A percentile compares a stretch with the other conserved stretches of the same genome.
phyloP scores from a whole-genome alignment of 2,888 invertebrate species.

The Eristalis tenax region DNA sequence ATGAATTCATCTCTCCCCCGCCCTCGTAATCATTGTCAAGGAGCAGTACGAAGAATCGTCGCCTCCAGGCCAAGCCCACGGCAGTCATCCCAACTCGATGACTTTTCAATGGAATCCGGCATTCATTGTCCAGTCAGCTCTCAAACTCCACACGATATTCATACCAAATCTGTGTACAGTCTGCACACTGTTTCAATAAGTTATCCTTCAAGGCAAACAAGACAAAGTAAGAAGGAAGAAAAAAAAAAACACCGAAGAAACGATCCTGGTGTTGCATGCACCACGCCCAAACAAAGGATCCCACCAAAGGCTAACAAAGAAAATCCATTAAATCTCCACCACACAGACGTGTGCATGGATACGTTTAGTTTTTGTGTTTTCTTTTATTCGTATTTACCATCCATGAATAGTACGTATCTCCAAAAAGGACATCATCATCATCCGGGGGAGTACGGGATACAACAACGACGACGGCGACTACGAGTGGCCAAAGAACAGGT shows the following conservation, averaged over 20 bases:
- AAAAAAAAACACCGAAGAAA: background rate
- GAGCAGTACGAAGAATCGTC: background rate
- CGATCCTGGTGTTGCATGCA: background rate
- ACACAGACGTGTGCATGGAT: background rate
- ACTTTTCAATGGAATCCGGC: background rate
- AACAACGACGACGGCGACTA: constrained; percentile 13
- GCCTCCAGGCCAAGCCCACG: background rate
- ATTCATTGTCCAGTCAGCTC: background rate
- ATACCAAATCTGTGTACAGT: constrained; percentile 20
- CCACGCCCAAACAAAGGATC: constrained; percentile 50
- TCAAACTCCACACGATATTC: background rate
- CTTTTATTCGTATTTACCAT: background rate
- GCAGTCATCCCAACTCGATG: background rate
- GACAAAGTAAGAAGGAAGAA: background rate
- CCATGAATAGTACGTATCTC: constrained; percentile 12
- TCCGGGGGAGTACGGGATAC: constrained; percentile 32
- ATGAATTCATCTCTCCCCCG: background rate
- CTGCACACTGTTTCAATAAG: constrained; percentile 24
- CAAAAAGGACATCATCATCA: constrained; percentile 66
- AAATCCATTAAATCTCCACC: constrained; percentile 51
- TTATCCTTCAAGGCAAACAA: constrained; percentile 23
- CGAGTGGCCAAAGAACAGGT: constrained; percentile 46
- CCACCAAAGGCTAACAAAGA: constrained; percentile 38
- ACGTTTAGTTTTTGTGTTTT: background rate
- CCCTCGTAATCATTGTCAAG: background rate